phyloP scores from a whole-genome alignment of 2,888 invertebrate species.

The Caenorhabditis auriculariae region DNA sequence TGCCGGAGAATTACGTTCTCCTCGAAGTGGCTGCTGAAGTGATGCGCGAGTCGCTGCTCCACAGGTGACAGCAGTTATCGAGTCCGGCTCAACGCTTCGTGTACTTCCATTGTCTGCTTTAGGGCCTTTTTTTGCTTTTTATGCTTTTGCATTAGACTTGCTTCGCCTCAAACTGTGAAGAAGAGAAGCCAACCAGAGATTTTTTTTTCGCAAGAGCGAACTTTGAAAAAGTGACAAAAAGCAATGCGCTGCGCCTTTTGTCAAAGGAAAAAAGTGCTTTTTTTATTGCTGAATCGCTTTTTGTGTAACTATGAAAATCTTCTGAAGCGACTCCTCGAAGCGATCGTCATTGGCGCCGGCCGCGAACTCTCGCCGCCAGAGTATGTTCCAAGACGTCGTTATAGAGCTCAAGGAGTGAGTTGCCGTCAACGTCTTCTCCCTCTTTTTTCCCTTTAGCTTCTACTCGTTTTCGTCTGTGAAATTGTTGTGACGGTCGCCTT shows the following conservation, averaged over 20 bases:
- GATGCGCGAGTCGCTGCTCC: conserved; percentile 40
- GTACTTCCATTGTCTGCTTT: too few relatives aligned
- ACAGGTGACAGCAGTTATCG: conserved; percentile 17
- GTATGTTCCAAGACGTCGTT: conserved; percentile 23
- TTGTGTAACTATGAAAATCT: background rate
- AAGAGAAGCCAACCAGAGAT: background rate
- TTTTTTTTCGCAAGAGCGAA: too few relatives aligned
- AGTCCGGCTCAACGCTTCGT: too few relatives aligned
- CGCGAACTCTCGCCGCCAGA: conserved; percentile 23
- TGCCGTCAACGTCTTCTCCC: background rate
- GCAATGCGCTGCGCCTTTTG: background rate
- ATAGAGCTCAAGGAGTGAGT: conserved; percentile 27
- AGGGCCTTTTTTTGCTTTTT: background rate
- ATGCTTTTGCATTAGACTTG: too few relatives aligned
- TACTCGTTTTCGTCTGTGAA: background rate
- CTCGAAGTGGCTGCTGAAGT: conserved; percentile 43
- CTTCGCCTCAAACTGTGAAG: too few relatives aligned
- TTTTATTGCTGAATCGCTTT: background rate
- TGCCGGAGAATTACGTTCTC: conserved; percentile 43
- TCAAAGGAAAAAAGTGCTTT: background rate
- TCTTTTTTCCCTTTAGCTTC: background rate
- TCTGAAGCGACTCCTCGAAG: background rate
- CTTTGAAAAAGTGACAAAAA: too few relatives aligned
- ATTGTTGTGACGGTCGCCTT: too few relatives aligned
- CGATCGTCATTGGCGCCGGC: conserved; percentile 1